A percentile compares a stretch with the other conserved stretches of the same genome.
These are phyloP conservation scores for Tamias sibiricus DNA, from an alignment of 2,113 vertebrate genomes.

Conservation along the genomic window DNA sequence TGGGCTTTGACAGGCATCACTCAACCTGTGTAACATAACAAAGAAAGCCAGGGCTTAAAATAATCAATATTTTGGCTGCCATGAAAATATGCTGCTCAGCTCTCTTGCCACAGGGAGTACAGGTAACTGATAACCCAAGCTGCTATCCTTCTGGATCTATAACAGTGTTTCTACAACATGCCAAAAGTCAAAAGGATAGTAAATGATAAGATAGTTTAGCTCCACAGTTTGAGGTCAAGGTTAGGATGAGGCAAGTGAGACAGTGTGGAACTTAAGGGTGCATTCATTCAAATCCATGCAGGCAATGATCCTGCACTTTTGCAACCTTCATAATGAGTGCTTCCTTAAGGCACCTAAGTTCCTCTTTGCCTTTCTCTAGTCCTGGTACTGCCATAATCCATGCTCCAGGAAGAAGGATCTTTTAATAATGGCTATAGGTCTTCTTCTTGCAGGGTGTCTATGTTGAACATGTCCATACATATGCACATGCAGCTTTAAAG, in stretches of 20 bases:
- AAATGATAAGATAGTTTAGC: neutral
- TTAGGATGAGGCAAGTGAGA: neutral
- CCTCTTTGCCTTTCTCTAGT: neutral
- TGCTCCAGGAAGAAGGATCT: neutral
- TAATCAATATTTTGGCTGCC: neutral
- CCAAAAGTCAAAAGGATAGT: neutral
- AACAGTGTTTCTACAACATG: neutral
- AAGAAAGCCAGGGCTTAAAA: neutral
- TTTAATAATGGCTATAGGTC: neutral
- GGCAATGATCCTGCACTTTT: fast-evolving
- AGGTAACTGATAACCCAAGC: neutral
- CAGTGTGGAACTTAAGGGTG: neutral
- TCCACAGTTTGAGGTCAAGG: neutral
- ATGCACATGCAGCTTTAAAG: neutral
- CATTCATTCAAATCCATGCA: neutral
- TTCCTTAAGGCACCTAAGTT: neutral
- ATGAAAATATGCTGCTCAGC: neutral
- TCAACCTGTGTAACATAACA: neutral
- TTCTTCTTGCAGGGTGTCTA: neutral
- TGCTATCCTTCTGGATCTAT: neutral
- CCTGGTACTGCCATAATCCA: neutral
- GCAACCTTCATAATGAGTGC: neutral
- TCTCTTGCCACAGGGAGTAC: neutral
- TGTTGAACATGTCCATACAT: neutral
- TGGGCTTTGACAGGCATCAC: neutral